Evolutionary conservation across 2,888 invertebrate species (phyloP).

Genomic region (Deilephila porcellus): DNA sequence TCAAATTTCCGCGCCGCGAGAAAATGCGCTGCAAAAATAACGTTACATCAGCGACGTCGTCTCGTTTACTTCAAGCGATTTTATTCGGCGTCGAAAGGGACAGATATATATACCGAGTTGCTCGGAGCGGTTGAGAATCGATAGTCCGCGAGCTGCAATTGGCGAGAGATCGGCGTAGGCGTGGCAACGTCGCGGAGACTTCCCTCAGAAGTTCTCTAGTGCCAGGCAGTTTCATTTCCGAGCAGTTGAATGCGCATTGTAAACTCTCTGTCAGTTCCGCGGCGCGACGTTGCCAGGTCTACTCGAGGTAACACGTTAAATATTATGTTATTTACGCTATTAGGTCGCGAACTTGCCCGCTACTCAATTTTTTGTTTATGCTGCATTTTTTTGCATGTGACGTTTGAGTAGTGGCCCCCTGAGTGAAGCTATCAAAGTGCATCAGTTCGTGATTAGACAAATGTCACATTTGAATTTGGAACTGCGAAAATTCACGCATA

Average conservation of each 20-base stretch:
- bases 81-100: slow-evolving; percentile 47
- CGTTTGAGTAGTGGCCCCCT: slow-evolving; percentile 18
- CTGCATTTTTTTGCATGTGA: slow-evolving; percentile 13
- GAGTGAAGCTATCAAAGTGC: slow-evolving; percentile 6
- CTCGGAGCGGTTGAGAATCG: slow-evolving; percentile 35
- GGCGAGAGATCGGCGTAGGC: slow-evolving; percentile 64
- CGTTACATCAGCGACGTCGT: not conserved
- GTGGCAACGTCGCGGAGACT: slow-evolving; percentile 67
- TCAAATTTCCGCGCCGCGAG: not conserved
- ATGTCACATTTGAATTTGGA: not conserved
- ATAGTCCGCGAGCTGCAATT: slow-evolving; percentile 55
- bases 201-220: slow-evolving; percentile 71
- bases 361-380: slow-evolving; percentile 19
- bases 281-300: slow-evolving; percentile 75
- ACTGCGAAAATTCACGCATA: not conserved
- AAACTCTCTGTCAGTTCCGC: slow-evolving; percentile 70
- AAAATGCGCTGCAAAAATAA: slow-evolving; percentile 1
- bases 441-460: not conserved
- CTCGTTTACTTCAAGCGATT: not conserved
- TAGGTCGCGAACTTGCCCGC: slow-evolving; percentile 24
- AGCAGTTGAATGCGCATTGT: slow-evolving; percentile 82
- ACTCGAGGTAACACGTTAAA: slow-evolving; percentile 74
- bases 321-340: slow-evolving; percentile 40
- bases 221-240: slow-evolving; percentile 71
- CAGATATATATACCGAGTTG: slow-evolving; percentile 34